These are phyloP conservation scores for Brassicogethes aeneus DNA, from an alignment of 2,888 invertebrate species.

Conservation along the genomic window DNA sequence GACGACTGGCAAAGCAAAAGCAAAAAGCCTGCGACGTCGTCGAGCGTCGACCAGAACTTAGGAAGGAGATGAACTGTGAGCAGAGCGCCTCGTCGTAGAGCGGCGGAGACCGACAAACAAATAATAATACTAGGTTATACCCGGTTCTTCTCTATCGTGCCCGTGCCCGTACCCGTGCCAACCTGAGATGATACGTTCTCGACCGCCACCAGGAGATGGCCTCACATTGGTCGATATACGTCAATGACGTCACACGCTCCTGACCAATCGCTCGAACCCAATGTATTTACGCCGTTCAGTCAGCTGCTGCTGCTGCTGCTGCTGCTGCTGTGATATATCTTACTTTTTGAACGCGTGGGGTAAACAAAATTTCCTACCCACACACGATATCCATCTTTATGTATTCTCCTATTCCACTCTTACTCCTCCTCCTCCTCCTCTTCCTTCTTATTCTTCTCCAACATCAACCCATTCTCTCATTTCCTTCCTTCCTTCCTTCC, in stretches of 20 bases:
- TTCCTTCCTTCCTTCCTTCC: constrained; percentile 5
- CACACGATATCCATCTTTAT: constrained; percentile 4
- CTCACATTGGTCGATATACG: constrained; percentile 40
- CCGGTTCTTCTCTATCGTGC: too few species aligned
- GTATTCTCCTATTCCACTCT: background rate
- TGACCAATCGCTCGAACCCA: constrained; percentile 33
- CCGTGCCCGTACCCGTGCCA: constrained; percentile 36
- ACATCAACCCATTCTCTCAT: too few species aligned
- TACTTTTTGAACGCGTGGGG: constrained; percentile 37
- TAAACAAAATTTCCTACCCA: too few species aligned
- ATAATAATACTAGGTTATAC: too few species aligned
- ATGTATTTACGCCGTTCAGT: constrained; percentile 37
- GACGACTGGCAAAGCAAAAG: too few species aligned
- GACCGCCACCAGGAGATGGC: constrained; percentile 37
- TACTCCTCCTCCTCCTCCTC: background rate
- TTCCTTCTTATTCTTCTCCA: constrained; percentile 5
- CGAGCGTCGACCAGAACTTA: too few species aligned
- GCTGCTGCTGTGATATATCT: too few species aligned
- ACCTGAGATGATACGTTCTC: constrained; percentile 38
- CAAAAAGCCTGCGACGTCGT: too few species aligned
- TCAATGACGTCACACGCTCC: constrained; percentile 35
- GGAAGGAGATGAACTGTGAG: too few species aligned
- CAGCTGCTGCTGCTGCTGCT: constrained; percentile 37
- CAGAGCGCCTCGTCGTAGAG: too few species aligned
- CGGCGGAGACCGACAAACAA: too few species aligned